Evolutionary conservation across 2,797 vertebrate species (phyloP).

Genomic region (Xenops minutus): DNA sequence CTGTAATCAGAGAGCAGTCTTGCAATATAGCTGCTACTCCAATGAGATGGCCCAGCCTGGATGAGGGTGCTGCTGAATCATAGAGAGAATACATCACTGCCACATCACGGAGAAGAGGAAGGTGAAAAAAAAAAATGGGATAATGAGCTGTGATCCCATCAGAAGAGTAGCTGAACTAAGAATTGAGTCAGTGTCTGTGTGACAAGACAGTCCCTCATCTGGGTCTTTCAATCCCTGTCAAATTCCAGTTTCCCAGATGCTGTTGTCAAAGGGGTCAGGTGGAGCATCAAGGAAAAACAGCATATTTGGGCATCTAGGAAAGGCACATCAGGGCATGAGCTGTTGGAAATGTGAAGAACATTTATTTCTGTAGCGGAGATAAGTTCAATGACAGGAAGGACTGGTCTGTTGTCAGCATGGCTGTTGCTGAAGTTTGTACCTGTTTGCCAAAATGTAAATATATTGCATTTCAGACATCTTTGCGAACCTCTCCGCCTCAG

Average conservation of each 20-base stretch:
- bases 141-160: not conserved
- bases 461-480: not conserved
- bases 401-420: not conserved
- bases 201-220: not conserved
- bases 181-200: not conserved
- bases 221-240: not conserved
- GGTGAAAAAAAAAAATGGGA: not conserved
- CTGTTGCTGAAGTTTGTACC: not conserved
- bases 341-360: not conserved
- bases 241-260: not conserved
- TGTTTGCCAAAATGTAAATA: not conserved
- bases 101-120: not conserved
- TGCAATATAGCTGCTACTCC: not conserved
- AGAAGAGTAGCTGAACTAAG: accelerated
- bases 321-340: not conserved
- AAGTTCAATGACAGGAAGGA: not conserved
- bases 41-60: not conserved
- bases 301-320: not conserved
- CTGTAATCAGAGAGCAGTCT: not conserved
- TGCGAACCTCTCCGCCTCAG: not conserved
- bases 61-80: not conserved
- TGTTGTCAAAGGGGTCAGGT: not conserved
- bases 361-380: not conserved
- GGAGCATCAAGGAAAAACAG: not conserved
- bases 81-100: not conserved